phyloP scores from a whole-genome alignment of 2,888 invertebrate species.

The Isotomurus palustris region DNA sequence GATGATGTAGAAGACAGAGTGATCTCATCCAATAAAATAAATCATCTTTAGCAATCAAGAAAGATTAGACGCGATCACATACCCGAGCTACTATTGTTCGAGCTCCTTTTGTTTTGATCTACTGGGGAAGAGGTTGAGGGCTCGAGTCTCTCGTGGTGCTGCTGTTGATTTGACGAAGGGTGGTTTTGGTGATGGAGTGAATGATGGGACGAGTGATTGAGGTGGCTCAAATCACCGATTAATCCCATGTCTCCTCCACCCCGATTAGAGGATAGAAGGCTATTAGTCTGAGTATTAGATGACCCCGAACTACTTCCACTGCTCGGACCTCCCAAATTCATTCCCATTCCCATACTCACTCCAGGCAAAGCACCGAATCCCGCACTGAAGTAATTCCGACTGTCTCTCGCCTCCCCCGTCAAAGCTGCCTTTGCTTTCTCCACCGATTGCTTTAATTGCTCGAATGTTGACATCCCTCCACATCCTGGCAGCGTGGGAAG shows the following conservation, averaged over 20 bases:
- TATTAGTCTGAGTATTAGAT: conserved; percentile 13
- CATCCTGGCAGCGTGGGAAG: conserved; percentile 55
- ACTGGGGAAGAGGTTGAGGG: background rate
- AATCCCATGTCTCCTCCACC: conserved; percentile 11
- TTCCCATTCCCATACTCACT: conserved; percentile 38
- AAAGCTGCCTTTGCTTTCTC: conserved; percentile 85
- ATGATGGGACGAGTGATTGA: conserved; percentile 25
- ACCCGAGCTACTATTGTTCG: conserved; percentile 18
- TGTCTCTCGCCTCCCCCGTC: conserved; percentile 39
- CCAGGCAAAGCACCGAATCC: conserved; percentile 36
- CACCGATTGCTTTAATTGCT: conserved; percentile 82
- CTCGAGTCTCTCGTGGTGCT: background rate
- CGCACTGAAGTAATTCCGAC: conserved; percentile 44
- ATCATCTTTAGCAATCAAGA: background rate
- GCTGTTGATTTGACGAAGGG: conserved; percentile 25
- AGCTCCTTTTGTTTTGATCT: conserved; percentile 21
- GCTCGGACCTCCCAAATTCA: conserved; percentile 34
- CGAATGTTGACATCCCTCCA: conserved; percentile 65
- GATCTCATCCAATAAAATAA: no score
- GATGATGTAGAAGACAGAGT: no score
- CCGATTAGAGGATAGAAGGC: conserved; percentile 7
- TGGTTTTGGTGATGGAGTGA: conserved; percentile 35
- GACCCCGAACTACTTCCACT: conserved; percentile 13
- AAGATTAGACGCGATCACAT: background rate
- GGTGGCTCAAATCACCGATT: conserved; percentile 23